Percentiles rank a stretch among this genome's conserved stretches.
These are phyloP conservation scores for Mirza zaza DNA, from an alignment of 2,113 vertebrate species.

Conservation along the genomic window DNA sequence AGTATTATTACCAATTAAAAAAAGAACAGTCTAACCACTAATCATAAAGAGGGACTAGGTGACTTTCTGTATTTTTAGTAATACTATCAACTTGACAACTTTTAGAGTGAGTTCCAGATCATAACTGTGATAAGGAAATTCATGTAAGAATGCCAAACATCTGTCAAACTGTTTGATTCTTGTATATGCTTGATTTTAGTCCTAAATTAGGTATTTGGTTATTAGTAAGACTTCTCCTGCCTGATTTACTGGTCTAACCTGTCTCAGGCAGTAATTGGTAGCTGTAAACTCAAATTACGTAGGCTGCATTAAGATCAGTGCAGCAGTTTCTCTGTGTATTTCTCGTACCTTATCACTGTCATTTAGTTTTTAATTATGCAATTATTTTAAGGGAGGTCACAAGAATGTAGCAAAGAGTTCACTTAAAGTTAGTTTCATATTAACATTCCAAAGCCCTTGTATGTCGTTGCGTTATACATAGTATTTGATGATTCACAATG, in stretches of 20 bases:
- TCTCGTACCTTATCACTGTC: constrained; percentile 42
- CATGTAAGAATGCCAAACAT: neutral
- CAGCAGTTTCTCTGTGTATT: constrained; percentile 54
- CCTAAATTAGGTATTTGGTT: constrained; percentile 41
- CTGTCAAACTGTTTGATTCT: constrained; percentile 5
- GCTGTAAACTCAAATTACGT: constrained; percentile 54
- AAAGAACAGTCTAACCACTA: neutral
- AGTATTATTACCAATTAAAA: neutral
- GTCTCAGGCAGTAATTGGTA: constrained; percentile 17
- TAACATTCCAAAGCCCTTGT: constrained; percentile 20
- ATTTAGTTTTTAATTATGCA: constrained; percentile 58
- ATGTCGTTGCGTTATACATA: neutral
- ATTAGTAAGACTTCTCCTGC: constrained; percentile 15
- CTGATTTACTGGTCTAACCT: constrained; percentile 64
- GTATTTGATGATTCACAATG: constrained; percentile 35
- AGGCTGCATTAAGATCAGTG: constrained; percentile 28
- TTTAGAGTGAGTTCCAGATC: constrained; percentile 29
- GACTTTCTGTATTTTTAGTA: constrained; percentile 18
- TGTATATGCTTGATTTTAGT: neutral
- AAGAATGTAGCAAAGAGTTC: constrained; percentile 48
- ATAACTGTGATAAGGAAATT: neutral
- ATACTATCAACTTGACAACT: neutral
- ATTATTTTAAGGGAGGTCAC: constrained; percentile 61
- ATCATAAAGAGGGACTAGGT: neutral
- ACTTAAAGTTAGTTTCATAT: constrained; percentile 59